Percentiles rank a stretch among this genome's conserved stretches.
Conservation (phyloP, 2,888 invertebrate genomes). For the Cataglyphis albicans region DNA sequence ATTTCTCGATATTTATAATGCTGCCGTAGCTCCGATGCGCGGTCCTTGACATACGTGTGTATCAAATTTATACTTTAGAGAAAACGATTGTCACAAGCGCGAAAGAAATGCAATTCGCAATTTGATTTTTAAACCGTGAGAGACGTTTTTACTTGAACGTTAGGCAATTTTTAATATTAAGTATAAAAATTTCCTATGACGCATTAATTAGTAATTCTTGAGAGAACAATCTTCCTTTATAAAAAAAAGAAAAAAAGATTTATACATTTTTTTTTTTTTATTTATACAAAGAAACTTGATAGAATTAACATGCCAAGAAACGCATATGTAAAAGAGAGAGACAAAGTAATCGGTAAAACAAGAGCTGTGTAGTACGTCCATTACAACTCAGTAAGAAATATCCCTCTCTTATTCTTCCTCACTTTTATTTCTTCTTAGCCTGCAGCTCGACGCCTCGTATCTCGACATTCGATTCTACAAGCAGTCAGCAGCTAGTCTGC, state of each 20-base stretch:
- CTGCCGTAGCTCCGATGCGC: not conserved
- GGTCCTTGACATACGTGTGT: not conserved
- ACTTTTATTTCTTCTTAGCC: constrained; percentile 16
- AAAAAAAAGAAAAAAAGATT: not conserved
- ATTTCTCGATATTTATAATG: constrained; percentile 12
- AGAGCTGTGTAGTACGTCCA: not conserved
- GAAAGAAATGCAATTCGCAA: not conserved
- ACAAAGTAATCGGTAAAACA: not conserved
- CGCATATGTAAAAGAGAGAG: not conserved
- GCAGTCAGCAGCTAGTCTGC: not conserved
- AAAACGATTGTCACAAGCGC: too few species aligned
- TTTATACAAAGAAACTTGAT: not conserved
- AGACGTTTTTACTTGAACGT: not conserved
- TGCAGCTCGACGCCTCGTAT: constrained; percentile 5
- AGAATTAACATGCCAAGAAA: not conserved
- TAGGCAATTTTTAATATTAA: not conserved
- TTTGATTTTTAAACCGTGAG: not conserved
- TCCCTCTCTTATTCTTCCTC: not conserved
- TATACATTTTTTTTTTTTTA: not conserved
- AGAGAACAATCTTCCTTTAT: not conserved
- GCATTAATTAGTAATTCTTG: not conserved
- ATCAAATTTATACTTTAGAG: not conserved
- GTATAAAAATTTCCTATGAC: not conserved
- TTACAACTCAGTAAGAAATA: constrained; percentile 2
- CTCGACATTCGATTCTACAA: constrained; percentile 11